Conservation (phyloP, 1,140 invertebrate genomes). For the Pentalonia nigronervosa region DNA sequence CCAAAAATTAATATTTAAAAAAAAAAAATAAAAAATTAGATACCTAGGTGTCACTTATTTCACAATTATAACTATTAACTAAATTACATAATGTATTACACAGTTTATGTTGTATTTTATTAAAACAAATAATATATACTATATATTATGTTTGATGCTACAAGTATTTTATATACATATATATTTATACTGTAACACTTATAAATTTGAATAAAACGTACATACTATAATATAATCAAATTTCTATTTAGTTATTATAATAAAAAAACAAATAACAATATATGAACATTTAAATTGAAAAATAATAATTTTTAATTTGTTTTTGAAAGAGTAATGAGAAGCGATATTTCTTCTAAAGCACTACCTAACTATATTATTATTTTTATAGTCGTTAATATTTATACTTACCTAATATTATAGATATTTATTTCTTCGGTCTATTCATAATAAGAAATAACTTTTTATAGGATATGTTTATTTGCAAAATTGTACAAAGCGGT, state of each 20-base stretch:
- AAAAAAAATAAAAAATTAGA: neutral
- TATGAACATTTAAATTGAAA: neutral
- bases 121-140: no score
- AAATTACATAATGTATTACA: neutral
- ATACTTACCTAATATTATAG: neutral
- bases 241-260: neutral
- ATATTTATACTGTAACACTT: neutral
- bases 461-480: neutral
- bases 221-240: neutral
- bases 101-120: neutral
- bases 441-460: neutral
- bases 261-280: neutral
- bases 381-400: neutral
- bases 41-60: neutral
- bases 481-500: neutral
- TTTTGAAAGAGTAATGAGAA: neutral
- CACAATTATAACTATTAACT: neutral
- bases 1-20: neutral
- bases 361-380: neutral
- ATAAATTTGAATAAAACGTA: neutral
- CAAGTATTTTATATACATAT: neutral
- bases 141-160: neutral
- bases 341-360: neutral
- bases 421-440: neutral
- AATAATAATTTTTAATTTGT: neutral